phyloP scores from a whole-genome alignment of 2,113 vertebrate genomes.

The Myotis yumanensis region DNA sequence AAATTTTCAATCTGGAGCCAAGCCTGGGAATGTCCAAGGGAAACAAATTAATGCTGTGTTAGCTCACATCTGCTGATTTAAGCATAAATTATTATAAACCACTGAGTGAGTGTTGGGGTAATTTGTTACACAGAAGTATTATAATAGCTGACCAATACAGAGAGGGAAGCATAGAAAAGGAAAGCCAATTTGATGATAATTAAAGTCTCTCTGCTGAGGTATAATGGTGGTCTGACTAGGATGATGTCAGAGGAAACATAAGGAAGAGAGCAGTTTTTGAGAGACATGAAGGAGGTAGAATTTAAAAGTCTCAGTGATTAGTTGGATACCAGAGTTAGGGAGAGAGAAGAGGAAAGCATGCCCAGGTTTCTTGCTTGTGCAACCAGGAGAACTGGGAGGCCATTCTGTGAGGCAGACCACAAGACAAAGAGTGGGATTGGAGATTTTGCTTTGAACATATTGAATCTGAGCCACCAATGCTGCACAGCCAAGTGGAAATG shows the following conservation, averaged over 20 bases:
- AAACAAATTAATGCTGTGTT: neutral
- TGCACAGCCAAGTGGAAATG: neutral
- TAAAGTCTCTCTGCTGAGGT: neutral
- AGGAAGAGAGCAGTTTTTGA: neutral
- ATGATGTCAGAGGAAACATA: neutral
- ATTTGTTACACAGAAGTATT: neutral
- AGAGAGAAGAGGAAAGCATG: neutral
- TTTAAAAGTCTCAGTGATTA: neutral
- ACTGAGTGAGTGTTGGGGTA: neutral
- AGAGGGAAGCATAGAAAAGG: neutral
- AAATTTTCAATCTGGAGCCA: neutral
- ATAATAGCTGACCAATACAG: neutral
- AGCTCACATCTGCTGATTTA: neutral
- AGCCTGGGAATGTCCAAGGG: neutral
- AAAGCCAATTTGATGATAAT: neutral
- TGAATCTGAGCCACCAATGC: neutral
- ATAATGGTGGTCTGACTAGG: neutral
- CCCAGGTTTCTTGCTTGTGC: neutral
- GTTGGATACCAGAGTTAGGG: neutral
- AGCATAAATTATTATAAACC: neutral
- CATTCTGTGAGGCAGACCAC: neutral
- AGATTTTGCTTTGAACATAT: neutral
- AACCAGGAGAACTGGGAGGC: neutral
- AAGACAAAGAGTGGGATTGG: neutral
- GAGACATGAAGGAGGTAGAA: neutral